Percentiles rank a stretch among this genome's conserved stretches.
phyloP scores from a whole-genome alignment of 64 coral and sea anemone species.

The Cladopsammia gracilis region DNA sequence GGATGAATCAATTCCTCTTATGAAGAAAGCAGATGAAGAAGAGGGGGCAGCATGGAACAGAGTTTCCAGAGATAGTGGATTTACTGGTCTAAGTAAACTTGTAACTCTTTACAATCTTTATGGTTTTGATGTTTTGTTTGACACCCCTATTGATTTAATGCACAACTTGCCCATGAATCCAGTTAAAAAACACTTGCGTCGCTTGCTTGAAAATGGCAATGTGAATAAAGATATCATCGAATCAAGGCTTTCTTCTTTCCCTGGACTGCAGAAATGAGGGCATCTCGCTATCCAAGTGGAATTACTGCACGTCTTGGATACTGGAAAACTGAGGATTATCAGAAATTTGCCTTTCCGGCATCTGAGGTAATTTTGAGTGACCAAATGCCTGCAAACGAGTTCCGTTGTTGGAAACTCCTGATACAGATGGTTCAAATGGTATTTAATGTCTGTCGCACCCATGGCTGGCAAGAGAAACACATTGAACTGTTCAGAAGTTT shows the following conservation, averaged over 20 bases:
- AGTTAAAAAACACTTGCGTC: conserved; percentile 61
- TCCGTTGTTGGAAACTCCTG: conserved; percentile 62
- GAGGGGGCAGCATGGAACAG: conserved; percentile 43
- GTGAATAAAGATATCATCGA: conserved; percentile 36
- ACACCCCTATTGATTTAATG: conserved; percentile 73
- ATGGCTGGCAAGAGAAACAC: conserved; percentile 31
- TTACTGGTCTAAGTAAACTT: conserved; percentile 71
- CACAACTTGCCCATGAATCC: conserved; percentile 71
- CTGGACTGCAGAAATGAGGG: conserved; percentile 63
- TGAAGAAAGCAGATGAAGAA: conserved; percentile 70
- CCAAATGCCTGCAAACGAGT: conserved; percentile 44
- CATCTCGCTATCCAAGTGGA: conserved; percentile 65
- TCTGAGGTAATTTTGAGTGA: conserved; percentile 68
- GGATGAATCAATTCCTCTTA: conserved; percentile 58
- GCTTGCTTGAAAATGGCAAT: conserved; percentile 39
- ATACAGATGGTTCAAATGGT: conserved; percentile 70
- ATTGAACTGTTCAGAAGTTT: conserved; percentile 59
- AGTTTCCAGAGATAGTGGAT: conserved; percentile 63
- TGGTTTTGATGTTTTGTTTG: conserved; percentile 69
- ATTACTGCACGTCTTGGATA: conserved; percentile 50
- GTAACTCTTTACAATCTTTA: conserved; percentile 57
- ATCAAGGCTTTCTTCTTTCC: conserved; percentile 61
- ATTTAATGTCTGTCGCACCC: conserved; percentile 42
- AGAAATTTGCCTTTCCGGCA: conserved; percentile 59
- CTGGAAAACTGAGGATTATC: conserved; percentile 67